Evolutionary conservation across 2,113 vertebrate species (phyloP).

Genomic region (Corythornis cristatus): DNA sequence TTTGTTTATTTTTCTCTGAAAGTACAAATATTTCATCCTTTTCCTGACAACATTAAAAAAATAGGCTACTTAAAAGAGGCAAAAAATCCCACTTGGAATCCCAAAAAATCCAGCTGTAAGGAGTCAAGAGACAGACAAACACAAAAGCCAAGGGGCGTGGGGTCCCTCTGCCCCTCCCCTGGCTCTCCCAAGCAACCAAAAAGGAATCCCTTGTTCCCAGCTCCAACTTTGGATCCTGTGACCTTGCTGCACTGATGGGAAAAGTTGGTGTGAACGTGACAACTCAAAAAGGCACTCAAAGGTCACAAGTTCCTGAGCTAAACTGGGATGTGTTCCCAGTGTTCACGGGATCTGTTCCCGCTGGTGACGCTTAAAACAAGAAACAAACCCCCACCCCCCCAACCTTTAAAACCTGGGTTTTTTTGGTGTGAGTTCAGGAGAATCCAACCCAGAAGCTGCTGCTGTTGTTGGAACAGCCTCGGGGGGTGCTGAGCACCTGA

Average conservation of each 20-base stretch:
- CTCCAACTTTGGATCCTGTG: slow-evolving; percentile 38
- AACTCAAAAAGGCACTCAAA: slow-evolving; percentile 77
- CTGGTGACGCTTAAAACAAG: slow-evolving; percentile 17
- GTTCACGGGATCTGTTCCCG: slow-evolving; percentile 43
- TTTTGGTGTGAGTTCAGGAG: slow-evolving; percentile 40
- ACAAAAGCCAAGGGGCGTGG: background rate
- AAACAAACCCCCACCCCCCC: too few relatives aligned
- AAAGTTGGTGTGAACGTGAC: slow-evolving; percentile 16
- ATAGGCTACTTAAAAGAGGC: slow-evolving; percentile 30
- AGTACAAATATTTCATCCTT: slow-evolving; percentile 52
- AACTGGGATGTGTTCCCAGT: slow-evolving; percentile 51
- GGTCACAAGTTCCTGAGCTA: slow-evolving; percentile 76
- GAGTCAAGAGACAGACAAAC: background rate
- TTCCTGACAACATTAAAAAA: slow-evolving; percentile 50
- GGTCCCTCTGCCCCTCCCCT: background rate
- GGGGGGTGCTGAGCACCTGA: background rate
- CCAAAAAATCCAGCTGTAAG: background rate
- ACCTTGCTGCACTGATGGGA: slow-evolving; percentile 47
- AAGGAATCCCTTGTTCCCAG: slow-evolving; percentile 55
- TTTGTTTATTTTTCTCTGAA: background rate
- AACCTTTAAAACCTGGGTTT: slow-evolving; percentile 1
- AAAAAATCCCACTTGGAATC: slow-evolving; percentile 1
- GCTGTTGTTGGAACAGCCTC: background rate
- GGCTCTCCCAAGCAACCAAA: background rate
- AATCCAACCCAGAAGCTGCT: background rate